These are phyloP conservation scores for Blomia tropicalis DNA, from an alignment of 2,888 invertebrate species.

Conservation along the genomic window DNA sequence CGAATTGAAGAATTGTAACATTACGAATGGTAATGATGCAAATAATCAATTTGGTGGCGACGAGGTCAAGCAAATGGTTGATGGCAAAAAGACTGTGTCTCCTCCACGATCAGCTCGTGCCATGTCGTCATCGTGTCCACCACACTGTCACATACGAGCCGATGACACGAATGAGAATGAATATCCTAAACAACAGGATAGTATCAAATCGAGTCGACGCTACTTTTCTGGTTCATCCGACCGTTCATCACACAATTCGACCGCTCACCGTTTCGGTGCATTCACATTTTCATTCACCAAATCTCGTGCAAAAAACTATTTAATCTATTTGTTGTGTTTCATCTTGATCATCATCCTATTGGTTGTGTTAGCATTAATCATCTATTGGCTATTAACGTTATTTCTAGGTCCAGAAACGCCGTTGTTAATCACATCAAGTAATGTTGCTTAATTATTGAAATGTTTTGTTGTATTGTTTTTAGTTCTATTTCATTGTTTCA, in stretches of 20 bases:
- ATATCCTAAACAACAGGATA: background rate
- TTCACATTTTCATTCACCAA: background rate
- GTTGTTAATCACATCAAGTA: conserved; percentile 75
- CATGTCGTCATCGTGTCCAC: background rate
- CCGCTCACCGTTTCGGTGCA: background rate
- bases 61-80: too few species aligned
- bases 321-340: background rate
- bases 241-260: background rate
- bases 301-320: background rate
- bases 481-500: background rate
- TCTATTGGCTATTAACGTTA: background rate
- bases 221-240: background rate
- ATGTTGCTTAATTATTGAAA: conserved; percentile 26
- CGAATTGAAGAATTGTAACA: too few species aligned
- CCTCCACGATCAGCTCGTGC: background rate
- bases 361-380: background rate
- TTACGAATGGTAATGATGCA: too few species aligned
- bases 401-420: too few species aligned
- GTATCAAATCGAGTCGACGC: background rate
- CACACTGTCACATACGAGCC: conserved; percentile 6
- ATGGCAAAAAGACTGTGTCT: too few species aligned
- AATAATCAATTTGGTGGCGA: too few species aligned
- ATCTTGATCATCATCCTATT: background rate
- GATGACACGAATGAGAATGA: background rate
- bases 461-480: too few species aligned